Evolutionary conservation across 2,888 invertebrate genomes (phyloP).

Genomic region (Clitarchus hookeri): DNA sequence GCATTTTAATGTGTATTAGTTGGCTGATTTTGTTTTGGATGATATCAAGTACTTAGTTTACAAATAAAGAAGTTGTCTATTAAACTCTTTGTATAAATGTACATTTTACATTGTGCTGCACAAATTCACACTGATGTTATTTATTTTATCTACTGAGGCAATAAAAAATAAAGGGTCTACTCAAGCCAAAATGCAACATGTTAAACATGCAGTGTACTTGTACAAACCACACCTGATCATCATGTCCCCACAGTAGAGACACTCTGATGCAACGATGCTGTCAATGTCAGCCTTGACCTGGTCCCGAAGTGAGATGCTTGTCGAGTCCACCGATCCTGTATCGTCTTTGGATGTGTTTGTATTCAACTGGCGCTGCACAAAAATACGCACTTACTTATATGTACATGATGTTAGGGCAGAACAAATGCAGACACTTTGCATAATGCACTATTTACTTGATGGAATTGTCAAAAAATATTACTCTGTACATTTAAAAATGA

Average conservation of each 20-base stretch:
- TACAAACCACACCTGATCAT: constrained; percentile 69
- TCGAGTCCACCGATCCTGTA: constrained; percentile 58
- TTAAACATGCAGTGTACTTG: not conserved
- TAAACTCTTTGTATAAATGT: too few species aligned
- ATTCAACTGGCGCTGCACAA: constrained; percentile 34
- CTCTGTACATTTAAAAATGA: too few species aligned
- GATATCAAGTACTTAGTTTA: too few species aligned
- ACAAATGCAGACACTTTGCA: not conserved
- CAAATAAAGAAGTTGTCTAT: too few species aligned
- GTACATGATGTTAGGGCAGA: not conserved
- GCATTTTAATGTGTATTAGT: too few species aligned
- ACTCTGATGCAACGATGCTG: constrained; percentile 87
- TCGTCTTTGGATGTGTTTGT: constrained; percentile 56
- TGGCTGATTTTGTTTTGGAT: too few species aligned
- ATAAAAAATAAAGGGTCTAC: not conserved
- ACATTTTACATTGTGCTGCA: too few species aligned
- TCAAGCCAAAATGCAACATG: not conserved
- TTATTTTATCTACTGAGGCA: not conserved
- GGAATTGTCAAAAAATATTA: too few species aligned
- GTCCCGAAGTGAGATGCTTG: constrained; percentile 63
- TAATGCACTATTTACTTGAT: too few species aligned
- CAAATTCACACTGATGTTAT: not conserved
- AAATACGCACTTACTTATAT: not conserved
- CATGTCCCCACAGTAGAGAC: constrained; percentile 89
- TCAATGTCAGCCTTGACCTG: constrained; percentile 81